phyloP scores from a whole-genome alignment of 2,888 invertebrate genomes.

The Euplexia lucipara region DNA sequence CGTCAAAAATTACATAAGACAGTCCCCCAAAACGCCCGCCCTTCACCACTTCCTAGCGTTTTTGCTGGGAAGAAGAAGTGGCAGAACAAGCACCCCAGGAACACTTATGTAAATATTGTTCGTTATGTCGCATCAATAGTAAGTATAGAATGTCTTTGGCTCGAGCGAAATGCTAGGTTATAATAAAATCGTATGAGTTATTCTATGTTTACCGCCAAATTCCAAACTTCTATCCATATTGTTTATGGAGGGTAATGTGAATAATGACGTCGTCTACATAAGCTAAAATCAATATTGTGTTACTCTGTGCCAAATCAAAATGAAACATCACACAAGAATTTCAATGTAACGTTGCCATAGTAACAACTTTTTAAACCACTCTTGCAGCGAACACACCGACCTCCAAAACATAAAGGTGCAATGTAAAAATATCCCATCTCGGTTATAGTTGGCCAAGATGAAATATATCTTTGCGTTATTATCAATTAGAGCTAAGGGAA shows the following conservation, averaged over 20 bases:
- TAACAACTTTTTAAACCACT: constrained; percentile 14
- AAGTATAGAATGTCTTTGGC: no score
- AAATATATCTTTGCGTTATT: constrained; percentile 79
- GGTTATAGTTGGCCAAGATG: constrained; percentile 72
- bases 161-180: no score
- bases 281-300: constrained; percentile 36
- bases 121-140: no score
- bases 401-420: constrained; percentile 61
- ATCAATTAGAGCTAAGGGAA: constrained; percentile 82
- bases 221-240: constrained; percentile 14
- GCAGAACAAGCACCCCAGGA: no score
- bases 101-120: no score
- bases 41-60: no score
- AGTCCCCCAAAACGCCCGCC: no score
- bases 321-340: constrained; percentile 38
- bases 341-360: constrained; percentile 18
- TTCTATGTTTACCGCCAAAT: neutral
- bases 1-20: no score
- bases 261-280: constrained; percentile 28
- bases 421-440: constrained; percentile 65
- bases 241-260: constrained; percentile 20
- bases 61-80: no score
- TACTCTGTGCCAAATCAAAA: constrained; percentile 36
- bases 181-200: no score
- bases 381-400: constrained; percentile 50